Evolutionary conservation across 2,113 vertebrate genomes (phyloP).

Genomic region (Apaloderma vittatum): DNA sequence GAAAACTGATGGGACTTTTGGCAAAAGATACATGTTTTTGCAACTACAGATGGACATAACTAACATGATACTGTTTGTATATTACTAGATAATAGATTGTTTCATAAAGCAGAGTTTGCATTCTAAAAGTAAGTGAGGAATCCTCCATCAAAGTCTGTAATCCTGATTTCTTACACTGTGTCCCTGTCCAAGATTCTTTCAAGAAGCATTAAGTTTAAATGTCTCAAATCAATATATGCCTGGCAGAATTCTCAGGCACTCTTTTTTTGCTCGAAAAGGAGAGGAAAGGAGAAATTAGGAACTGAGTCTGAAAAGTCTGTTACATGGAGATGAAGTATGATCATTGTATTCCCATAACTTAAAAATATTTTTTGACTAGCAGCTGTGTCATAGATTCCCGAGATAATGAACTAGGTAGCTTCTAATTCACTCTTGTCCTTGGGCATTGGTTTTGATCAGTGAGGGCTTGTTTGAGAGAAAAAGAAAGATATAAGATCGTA

Average conservation of each 20-base stretch:
- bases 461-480: not conserved
- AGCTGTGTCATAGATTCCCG: not conserved
- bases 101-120: not conserved
- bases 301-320: not conserved
- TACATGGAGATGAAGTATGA: not conserved
- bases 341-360: not conserved
- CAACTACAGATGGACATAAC: not conserved
- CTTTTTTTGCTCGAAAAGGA: not conserved
- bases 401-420: not conserved
- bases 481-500: not conserved
- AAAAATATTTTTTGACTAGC: constrained; percentile 1
- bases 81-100: not conserved
- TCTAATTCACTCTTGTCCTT: constrained; percentile 21
- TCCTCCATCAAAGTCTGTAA: not conserved
- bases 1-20: not conserved
- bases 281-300: not conserved
- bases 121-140: not conserved
- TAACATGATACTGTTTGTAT: not conserved
- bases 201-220: not conserved
- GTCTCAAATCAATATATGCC: not conserved
- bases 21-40: not conserved
- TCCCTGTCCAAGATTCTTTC: not conserved
- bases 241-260: not conserved
- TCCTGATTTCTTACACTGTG: not conserved
- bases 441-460: not conserved